phyloP scores from a whole-genome alignment of 1,140 invertebrate genomes.

The Oryzaephilus surinamensis region DNA sequence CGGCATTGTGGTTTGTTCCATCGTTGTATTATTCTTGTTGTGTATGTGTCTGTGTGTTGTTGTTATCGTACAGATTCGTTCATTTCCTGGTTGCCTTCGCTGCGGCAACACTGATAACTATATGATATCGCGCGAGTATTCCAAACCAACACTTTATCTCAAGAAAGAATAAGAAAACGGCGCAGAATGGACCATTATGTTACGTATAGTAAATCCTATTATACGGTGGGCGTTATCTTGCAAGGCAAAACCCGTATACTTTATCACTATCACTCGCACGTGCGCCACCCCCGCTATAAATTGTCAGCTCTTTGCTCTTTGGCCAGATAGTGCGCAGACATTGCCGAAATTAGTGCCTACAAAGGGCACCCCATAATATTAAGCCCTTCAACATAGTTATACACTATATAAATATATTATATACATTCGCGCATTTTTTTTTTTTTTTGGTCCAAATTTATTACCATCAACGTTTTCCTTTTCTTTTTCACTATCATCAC shows the following conservation, averaged over 20 bases:
- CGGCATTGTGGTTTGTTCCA: conserved; percentile 19
- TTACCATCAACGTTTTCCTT: conserved; percentile 18
- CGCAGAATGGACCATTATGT: conserved; percentile 39
- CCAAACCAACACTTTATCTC: conserved; percentile 37
- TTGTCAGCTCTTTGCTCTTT: conserved; percentile 19
- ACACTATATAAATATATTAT: conserved; percentile 28
- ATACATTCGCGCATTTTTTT: conserved; percentile 18
- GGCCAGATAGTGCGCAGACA: conserved; percentile 20
- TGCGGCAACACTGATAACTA: conserved; percentile 38
- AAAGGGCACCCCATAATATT: conserved; percentile 13
- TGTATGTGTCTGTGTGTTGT: not conserved
- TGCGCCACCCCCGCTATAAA: conserved; percentile 32
- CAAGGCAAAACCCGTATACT: conserved; percentile 30
- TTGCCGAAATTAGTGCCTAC: conserved; percentile 23
- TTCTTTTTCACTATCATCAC: conserved; percentile 10
- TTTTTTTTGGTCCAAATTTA: conserved; percentile 29
- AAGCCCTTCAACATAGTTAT: conserved; percentile 12
- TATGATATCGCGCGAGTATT: conserved; percentile 38
- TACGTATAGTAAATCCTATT: conserved; percentile 40
- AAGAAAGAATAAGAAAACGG: conserved; percentile 40
- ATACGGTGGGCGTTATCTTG: conserved; percentile 36
- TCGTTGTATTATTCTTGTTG: not conserved
- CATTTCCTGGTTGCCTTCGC: conserved; percentile 35
- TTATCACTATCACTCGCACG: conserved; percentile 34
- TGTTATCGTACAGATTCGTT: conserved; percentile 36